A percentile compares a stretch with the other conserved stretches of the same genome.
Evolutionary conservation across 1,140 invertebrate genomes (phyloP).

Genomic region (Fragariocoptes setiger): DNA sequence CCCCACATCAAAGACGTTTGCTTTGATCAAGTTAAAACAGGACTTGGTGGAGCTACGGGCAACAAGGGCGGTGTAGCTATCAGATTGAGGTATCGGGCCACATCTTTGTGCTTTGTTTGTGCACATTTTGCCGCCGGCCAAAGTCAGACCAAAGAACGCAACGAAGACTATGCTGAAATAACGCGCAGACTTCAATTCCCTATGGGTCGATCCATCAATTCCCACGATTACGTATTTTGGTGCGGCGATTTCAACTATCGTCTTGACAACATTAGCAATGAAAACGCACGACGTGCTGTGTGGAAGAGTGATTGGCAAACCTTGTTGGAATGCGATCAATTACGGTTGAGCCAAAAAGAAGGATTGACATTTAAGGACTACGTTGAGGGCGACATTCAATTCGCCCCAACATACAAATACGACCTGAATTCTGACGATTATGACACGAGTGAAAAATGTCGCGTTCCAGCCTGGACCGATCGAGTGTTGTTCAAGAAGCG

Average conservation of each 20-base stretch:
- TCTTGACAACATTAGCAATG: conserved; percentile 60
- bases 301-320: conserved; percentile 37
- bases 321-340: conserved; percentile 58
- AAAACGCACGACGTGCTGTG: conserved; percentile 61
- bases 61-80: conserved; percentile 94
- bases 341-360: conserved; percentile 25
- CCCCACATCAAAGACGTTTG: conserved; percentile 63
- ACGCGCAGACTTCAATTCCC: conserved; percentile 68
- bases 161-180: conserved; percentile 84
- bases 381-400: conserved; percentile 59
- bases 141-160: conserved; percentile 69
- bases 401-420: conserved; percentile 94
- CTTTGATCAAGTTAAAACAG: conserved; percentile 82
- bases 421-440: conserved; percentile 96
- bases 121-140: conserved; percentile 97
- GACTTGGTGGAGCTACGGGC: conserved; percentile 59
- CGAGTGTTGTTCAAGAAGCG: conserved; percentile 52
- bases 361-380: conserved; percentile 54
- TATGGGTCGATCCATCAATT: conserved; percentile 56
- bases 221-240: conserved; percentile 97
- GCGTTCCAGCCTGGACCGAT: conserved; percentile 93
- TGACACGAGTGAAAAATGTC: conserved; percentile 89
- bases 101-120: conserved; percentile 85
- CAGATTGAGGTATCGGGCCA: conserved; percentile 56
- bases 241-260: conserved; percentile 98